A percentile compares a stretch with the other conserved stretches of the same genome.
Conservation (phyloP, 2,888 invertebrate genomes). For the Zaprionus bogoriensis region DNA sequence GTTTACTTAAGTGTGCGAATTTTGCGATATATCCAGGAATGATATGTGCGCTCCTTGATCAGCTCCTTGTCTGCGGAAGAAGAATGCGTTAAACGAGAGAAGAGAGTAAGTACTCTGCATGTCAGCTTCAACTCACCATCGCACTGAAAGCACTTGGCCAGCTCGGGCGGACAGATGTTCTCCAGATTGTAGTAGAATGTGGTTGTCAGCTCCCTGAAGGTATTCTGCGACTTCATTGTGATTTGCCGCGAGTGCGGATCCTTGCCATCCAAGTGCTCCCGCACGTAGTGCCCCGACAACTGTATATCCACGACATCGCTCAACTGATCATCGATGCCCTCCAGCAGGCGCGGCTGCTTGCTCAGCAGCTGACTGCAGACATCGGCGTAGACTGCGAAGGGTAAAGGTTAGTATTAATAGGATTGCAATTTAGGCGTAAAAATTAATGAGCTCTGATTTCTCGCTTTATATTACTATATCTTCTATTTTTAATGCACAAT, state of each 20-base stretch:
- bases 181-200: slow-evolving; percentile 80
- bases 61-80: slow-evolving; percentile 70
- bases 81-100: not conserved
- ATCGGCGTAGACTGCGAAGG: slow-evolving; percentile 78
- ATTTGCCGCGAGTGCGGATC: slow-evolving; percentile 80
- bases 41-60: slow-evolving; percentile 76
- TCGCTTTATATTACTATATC: no score
- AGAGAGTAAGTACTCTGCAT: not conserved
- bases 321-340: slow-evolving; percentile 70
- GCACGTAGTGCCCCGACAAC: slow-evolving; percentile 73
- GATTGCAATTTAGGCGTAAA: no score
- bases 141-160: slow-evolving; percentile 69
- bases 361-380: slow-evolving; percentile 78
- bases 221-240: slow-evolving; percentile 75
- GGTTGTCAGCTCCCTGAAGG: slow-evolving; percentile 72
- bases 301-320: slow-evolving; percentile 79
- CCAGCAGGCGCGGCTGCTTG: slow-evolving; percentile 60
- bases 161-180: slow-evolving; percentile 79
- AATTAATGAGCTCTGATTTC: no score
- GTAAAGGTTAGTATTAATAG: no score
- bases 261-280: slow-evolving; percentile 77
- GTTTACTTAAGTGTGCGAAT: slow-evolving; percentile 65
- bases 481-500: no score
- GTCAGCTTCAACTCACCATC: slow-evolving; percentile 63
- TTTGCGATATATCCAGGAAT: slow-evolving; percentile 80